phyloP scores from a whole-genome alignment of 1,140 invertebrate genomes.

The Manduca sexta region DNA sequence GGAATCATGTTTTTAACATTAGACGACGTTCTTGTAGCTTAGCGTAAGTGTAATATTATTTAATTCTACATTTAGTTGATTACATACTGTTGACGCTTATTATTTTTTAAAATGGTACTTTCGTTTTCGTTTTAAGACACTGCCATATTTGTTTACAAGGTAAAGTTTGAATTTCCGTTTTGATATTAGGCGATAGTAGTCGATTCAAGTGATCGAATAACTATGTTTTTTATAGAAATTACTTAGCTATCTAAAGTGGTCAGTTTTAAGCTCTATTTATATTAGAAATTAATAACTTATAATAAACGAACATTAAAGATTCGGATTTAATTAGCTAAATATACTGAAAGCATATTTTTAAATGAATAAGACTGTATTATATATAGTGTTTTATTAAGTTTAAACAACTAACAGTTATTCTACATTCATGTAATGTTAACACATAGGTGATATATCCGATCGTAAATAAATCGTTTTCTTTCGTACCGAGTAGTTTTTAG shows the following conservation, averaged over 20 bases:
- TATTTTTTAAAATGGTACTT: constrained; percentile 18
- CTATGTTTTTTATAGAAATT: neutral
- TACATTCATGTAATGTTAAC: neutral
- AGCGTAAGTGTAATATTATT: too few relatives aligned
- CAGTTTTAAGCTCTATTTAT: constrained; percentile 12
- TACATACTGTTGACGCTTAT: constrained; percentile 17
- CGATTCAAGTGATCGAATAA: neutral
- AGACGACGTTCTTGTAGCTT: too few relatives aligned
- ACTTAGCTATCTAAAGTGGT: constrained; percentile 5
- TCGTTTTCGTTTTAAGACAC: constrained; percentile 32
- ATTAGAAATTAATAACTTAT: constrained; percentile 16
- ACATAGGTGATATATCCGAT: too few relatives aligned
- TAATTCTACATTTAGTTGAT: neutral
- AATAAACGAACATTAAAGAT: constrained; percentile 3
- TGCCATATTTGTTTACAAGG: constrained; percentile 40
- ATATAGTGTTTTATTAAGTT: neutral
- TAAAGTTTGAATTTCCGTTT: constrained; percentile 14
- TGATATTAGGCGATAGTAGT: constrained; percentile 9
- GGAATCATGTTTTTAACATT: too few relatives aligned
- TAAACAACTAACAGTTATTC: neutral
- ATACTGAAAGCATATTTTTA: neutral
- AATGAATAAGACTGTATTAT: constrained; percentile 1
- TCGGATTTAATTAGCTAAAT: constrained; percentile 1
- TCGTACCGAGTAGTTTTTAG: too few relatives aligned
- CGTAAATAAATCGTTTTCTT: too few relatives aligned